Base-by-base conservation (phyloP, 2,888 invertebrate genomes). In the Antitype chi region DNA sequence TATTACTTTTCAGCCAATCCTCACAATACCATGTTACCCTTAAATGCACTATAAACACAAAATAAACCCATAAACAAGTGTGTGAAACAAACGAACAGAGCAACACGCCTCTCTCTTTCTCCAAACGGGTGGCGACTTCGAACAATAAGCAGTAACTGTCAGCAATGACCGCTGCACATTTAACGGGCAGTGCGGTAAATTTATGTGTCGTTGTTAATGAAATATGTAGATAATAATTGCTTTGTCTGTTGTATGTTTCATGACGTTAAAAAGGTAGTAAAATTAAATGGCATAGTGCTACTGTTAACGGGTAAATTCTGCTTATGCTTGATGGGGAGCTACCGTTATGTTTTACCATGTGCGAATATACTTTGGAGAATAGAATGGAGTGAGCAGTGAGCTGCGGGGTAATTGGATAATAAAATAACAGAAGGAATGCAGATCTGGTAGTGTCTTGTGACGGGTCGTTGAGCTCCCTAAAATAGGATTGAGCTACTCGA, bases 171-270 rank as follows among this genome's bases (percentile, higher is more conserved):
- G 43, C 43, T 53, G 52, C 28, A 13, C 25, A n/a, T n/a, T 70
- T 55, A 79, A 76, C 72, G 74, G 70, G 60, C 43, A 80, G 25
- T 70, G 68, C 20, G n/a, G 74, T 28, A 59, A 77, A 85, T 85
- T 82, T 85, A 85, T 85, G 77, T 80, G 60, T 63, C 69, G 77
- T 71, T 82, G 52, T 17, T 75, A 85, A 80, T 77, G 71, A 83
- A 85, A 70, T 85, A 85, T 82, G 70, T 70, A 67, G 52, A 67
- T 73, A 60, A 75, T 85, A 82, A 80, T 77, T 77, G 82, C 73
- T 68, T 73, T 66, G 59, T 67, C 38, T 60, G 52, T 38, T 5
- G 3, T 68, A 57, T 53, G 38, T 69, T 60, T 63, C 28, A 9
- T 57, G 52, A 60, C 63, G 60, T 76, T 82, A 32, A 78, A 76